Evolutionary conservation across 2,797 vertebrate species (phyloP).

Genomic region (Strix occidentalis): DNA sequence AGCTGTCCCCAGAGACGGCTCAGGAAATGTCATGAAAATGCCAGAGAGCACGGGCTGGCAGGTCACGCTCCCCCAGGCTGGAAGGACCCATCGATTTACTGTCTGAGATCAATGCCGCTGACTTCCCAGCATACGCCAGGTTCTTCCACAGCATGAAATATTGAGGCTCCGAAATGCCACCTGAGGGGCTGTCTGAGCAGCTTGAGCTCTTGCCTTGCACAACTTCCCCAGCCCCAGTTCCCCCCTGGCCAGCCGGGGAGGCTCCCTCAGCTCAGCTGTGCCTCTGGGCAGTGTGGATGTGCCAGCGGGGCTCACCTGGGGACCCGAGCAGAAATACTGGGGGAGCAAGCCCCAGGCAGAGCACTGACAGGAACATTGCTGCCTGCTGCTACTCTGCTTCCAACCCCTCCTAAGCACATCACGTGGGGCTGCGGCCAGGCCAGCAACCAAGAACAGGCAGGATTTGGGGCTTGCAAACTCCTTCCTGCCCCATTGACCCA

Average conservation of each 20-base stretch:
- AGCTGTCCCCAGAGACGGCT: not conserved
- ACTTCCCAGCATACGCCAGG: not conserved
- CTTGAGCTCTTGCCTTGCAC: not conserved
- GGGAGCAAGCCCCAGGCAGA: not conserved
- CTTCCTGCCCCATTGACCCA: accelerated
- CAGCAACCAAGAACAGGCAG: not conserved
- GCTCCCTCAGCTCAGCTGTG: not conserved
- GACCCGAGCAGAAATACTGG: not conserved
- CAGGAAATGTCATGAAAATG: constrained; percentile 47
- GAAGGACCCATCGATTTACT: not conserved
- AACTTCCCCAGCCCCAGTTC: not conserved
- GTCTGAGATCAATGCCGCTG: not conserved
- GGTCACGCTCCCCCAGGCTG: not conserved
- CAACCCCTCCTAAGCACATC: not conserved
- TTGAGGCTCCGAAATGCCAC: not conserved
- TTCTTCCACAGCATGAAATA: not conserved
- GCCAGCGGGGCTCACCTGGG: not conserved
- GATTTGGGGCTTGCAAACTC: not conserved
- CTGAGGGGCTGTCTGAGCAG: not conserved
- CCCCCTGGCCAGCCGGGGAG: accelerated
- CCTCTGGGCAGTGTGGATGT: not conserved
- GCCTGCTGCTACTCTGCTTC: not conserved
- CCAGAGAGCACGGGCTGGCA: not conserved
- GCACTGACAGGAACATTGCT: not conserved
- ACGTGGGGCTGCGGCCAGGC: accelerated